Evolutionary conservation across 2,888 invertebrate species (phyloP).

Genomic region (Parapristionchus giblindavisi): DNA sequence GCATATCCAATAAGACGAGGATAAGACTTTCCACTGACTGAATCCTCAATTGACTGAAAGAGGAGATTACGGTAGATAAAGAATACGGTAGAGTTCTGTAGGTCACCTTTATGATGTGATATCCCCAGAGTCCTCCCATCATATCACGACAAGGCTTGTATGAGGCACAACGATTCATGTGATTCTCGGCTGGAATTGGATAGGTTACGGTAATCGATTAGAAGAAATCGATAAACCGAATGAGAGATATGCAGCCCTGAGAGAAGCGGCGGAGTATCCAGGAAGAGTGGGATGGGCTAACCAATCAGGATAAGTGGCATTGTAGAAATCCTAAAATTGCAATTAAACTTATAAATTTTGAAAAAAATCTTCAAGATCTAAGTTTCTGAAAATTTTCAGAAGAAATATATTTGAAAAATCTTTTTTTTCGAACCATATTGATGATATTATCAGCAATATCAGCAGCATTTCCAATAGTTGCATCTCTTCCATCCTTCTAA

Average conservation of each 20-base stretch:
- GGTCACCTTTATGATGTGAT: background rate
- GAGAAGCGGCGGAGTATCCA: background rate
- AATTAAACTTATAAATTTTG: background rate
- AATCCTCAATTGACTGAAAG: slow-evolving; percentile 5
- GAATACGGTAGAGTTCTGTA: no score
- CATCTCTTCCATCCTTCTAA: slow-evolving; percentile 20
- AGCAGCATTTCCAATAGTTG: slow-evolving; percentile 26
- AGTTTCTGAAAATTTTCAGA: no score
- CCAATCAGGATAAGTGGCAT: slow-evolving; percentile 9
- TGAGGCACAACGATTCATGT: background rate
- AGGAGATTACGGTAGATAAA: no score
- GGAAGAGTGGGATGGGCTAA: slow-evolving; percentile 28
- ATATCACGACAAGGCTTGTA: slow-evolving; percentile 10
- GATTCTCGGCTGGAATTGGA: slow-evolving; percentile 4
- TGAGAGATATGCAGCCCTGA: slow-evolving; percentile 9
- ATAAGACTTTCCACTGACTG: background rate
- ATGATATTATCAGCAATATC: slow-evolving; percentile 38
- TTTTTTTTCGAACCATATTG: slow-evolving; percentile 19
- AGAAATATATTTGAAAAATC: no score
- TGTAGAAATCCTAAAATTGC: background rate
- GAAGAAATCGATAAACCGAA: background rate
- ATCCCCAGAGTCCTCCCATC: slow-evolving; percentile 19
- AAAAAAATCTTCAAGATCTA: background rate
- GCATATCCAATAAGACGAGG: slow-evolving; percentile 30
- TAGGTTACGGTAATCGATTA: background rate